These are phyloP conservation scores for Oeneis ivallda DNA, from an alignment of 2,888 invertebrate species.

Conservation along the genomic window DNA sequence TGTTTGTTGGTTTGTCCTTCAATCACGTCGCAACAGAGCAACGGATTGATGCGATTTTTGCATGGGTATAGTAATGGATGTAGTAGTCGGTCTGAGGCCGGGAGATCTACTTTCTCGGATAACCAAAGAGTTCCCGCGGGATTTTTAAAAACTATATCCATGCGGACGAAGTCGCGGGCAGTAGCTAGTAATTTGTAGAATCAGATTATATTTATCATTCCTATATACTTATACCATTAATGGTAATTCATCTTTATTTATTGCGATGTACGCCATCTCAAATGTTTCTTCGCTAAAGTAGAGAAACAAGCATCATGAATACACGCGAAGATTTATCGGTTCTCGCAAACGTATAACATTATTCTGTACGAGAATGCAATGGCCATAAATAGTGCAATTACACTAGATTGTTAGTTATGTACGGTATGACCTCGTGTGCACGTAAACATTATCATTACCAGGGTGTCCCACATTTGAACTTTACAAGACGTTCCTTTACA, in stretches of 20 bases:
- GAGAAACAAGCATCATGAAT: slow-evolving; percentile 30
- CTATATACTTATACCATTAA: slow-evolving; percentile 1
- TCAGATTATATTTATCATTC: slow-evolving; percentile 14
- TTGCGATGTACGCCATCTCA: slow-evolving; percentile 19
- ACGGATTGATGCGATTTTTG: too few species aligned
- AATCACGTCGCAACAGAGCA: too few species aligned
- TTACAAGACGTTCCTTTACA: not conserved
- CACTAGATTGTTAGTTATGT: slow-evolving; percentile 50
- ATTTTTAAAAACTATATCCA: too few species aligned
- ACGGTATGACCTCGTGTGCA: slow-evolving; percentile 59
- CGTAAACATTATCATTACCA: slow-evolving; percentile 53
- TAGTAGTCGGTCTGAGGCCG: too few species aligned
- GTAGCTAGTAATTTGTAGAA: slow-evolving; percentile 14
- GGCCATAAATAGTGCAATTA: slow-evolving; percentile 54
- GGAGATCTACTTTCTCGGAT: too few species aligned
- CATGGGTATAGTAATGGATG: too few species aligned
- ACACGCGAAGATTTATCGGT: slow-evolving; percentile 36
- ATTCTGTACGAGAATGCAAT: slow-evolving; percentile 38
- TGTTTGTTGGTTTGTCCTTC: too few species aligned
- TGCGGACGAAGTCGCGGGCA: too few species aligned
- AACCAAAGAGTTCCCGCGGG: too few species aligned
- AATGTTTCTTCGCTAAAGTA: slow-evolving; percentile 23
- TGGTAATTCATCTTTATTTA: slow-evolving; percentile 23
- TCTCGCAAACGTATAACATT: slow-evolving; percentile 35
- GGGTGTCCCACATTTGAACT: slow-evolving; percentile 12